Percentiles rank a stretch among this genome's conserved stretches.
These are phyloP conservation scores for Ommatoiulus sabulosus DNA, from an alignment of 2,888 invertebrate species.

Conservation along the genomic window DNA sequence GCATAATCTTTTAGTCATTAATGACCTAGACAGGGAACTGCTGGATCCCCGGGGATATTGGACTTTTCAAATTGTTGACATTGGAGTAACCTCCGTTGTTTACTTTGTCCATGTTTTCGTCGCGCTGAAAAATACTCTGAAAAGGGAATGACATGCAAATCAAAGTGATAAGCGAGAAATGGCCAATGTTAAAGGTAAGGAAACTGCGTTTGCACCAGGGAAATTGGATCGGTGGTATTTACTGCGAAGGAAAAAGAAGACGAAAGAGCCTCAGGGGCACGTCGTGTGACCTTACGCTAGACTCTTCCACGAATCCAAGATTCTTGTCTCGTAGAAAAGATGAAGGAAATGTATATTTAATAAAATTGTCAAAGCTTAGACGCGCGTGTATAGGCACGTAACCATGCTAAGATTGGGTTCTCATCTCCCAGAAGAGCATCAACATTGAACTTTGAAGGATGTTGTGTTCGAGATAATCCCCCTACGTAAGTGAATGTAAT, in stretches of 20 bases:
- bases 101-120: not conserved
- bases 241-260: not conserved
- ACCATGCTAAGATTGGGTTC: not conserved
- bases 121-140: not conserved
- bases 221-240: not conserved
- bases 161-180: not conserved
- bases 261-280: not conserved
- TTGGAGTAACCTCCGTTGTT: not conserved
- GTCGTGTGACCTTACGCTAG: not conserved
- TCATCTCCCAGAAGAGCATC: not conserved
- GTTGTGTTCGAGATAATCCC: not conserved
- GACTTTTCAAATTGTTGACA: not conserved
- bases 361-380: not conserved
- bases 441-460: not conserved
- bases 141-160: not conserved
- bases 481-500: not conserved
- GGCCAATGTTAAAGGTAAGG: not conserved
- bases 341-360: not conserved
- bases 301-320: not conserved
- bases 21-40: not conserved
- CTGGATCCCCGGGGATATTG: not conserved
- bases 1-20: constrained; percentile 19
- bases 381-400: not conserved
- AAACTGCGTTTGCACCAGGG: not conserved
- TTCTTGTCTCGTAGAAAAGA: not conserved